A percentile compares a stretch with the other conserved stretches of the same genome.
phyloP scores from a whole-genome alignment of 30 jellyfish, hydroid and myxozoan genomes.

The Cassiopea andromeda region DNA sequence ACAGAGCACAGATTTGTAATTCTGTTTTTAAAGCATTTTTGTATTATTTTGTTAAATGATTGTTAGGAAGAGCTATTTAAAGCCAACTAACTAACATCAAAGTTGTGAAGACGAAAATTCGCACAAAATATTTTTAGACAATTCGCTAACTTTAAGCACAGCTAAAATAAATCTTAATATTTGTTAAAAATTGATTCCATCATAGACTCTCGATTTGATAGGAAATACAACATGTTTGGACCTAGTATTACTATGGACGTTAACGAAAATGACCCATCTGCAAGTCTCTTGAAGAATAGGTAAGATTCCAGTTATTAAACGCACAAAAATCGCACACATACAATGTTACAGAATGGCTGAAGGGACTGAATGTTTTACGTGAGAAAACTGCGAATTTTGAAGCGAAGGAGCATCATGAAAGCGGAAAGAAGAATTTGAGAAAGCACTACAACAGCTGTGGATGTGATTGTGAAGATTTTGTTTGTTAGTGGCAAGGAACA shows the following conservation, averaged over 20 bases:
- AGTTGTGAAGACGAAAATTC: neutral
- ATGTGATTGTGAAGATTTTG: too few species aligned
- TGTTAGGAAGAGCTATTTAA: too few species aligned
- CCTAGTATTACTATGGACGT: slow-evolving; percentile 16
- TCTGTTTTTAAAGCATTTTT: too few species aligned
- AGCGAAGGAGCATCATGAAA: too few species aligned
- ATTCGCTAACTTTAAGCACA: neutral
- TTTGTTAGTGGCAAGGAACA: too few species aligned
- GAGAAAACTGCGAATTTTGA: too few species aligned
- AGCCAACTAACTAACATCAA: too few species aligned
- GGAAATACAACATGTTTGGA: slow-evolving; percentile 60
- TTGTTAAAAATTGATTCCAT: neutral
- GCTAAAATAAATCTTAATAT: neutral
- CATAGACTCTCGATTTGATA: slow-evolving; percentile 6
- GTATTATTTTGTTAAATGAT: too few species aligned
- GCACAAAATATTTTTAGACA: neutral
- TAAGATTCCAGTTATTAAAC: slow-evolving; percentile 23
- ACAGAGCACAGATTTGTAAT: too few species aligned
- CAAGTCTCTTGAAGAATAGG: slow-evolving; percentile 19
- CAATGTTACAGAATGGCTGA: neutral
- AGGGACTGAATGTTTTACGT: too few species aligned
- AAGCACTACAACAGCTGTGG: too few species aligned
- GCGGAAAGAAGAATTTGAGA: too few species aligned
- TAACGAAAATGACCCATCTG: slow-evolving; percentile 30
- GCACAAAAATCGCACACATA: neutral